These are phyloP conservation scores for Miltochrista miniata DNA, from an alignment of 2,888 invertebrate species.

Conservation along the genomic window DNA sequence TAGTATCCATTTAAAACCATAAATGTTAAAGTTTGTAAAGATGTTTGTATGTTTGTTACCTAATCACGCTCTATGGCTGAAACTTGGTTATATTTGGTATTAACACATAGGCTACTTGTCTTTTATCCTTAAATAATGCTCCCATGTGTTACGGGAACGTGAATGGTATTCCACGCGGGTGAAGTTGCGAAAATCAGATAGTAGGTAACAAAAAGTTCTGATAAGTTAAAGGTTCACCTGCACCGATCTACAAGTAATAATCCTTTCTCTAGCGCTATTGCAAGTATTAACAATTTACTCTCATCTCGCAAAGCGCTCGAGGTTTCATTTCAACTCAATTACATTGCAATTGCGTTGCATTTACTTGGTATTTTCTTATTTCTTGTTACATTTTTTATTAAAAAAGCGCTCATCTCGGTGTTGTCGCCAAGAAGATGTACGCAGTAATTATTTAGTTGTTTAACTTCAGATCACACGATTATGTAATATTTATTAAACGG, in stretches of 20 bases:
- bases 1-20: too few relatives aligned
- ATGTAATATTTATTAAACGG: too few relatives aligned
- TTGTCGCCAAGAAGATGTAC: constrained; percentile 1
- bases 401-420: constrained; percentile 4
- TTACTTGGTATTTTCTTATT: constrained; percentile 23
- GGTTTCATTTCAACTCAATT: constrained; percentile 32
- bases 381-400: constrained; percentile 9
- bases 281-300: constrained; percentile 16
- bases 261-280: not conserved
- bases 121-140: too few relatives aligned
- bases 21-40: too few relatives aligned
- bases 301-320: constrained; percentile 19
- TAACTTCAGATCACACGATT: too few relatives aligned
- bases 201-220: not conserved
- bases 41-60: too few relatives aligned
- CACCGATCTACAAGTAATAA: not conserved
- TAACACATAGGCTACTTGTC: too few relatives aligned
- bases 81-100: too few relatives aligned
- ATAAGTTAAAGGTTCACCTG: not conserved
- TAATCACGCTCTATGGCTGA: too few relatives aligned
- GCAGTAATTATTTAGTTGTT: not conserved
- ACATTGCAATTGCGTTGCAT: constrained; percentile 18
- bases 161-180: too few relatives aligned
- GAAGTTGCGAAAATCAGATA: too few relatives aligned
- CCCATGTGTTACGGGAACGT: too few relatives aligned